Conservation (phyloP, 2,888 invertebrate genomes). For the Pegoplata infirma region DNA sequence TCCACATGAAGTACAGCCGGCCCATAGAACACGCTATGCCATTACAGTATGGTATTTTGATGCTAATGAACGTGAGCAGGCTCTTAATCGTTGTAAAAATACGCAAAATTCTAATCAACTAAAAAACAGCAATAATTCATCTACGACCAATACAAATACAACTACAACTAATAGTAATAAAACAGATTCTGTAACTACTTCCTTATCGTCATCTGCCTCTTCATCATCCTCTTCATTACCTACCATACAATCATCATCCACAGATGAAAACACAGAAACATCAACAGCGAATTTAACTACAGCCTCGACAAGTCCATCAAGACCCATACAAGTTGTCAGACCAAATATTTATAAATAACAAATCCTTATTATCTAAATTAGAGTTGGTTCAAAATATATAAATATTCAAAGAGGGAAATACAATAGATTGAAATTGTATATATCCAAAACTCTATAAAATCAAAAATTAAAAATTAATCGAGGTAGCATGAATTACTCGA, state of each 20-base stretch:
- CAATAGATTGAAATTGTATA: too few species aligned
- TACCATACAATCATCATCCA: not conserved
- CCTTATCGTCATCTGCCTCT: constrained; percentile 42
- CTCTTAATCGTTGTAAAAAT: constrained; percentile 76
- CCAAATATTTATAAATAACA: constrained; percentile 56
- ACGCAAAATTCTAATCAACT: constrained; percentile 47
- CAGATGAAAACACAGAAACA: constrained; percentile 64
- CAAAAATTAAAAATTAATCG: too few species aligned
- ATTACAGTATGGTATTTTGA: constrained; percentile 96
- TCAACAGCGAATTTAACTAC: constrained; percentile 60
- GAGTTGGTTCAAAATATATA: not conserved
- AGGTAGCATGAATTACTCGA: too few species aligned
- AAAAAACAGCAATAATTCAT: constrained; percentile 36
- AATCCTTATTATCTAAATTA: constrained; percentile 17
- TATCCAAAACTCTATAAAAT: too few species aligned
- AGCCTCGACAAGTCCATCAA: constrained; percentile 31
- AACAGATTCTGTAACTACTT: not conserved
- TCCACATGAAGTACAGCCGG: constrained; percentile 97
- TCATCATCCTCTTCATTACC: constrained; percentile 33
- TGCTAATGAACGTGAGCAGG: constrained; percentile 88
- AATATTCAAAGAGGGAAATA: too few species aligned
- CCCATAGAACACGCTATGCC: constrained; percentile 92
- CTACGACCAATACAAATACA: not conserved
- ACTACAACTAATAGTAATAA: not conserved
- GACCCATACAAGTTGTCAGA: constrained; percentile 48